Evolutionary conservation across 2,113 vertebrate species (phyloP).

Genomic region (Pipa parva): DNA sequence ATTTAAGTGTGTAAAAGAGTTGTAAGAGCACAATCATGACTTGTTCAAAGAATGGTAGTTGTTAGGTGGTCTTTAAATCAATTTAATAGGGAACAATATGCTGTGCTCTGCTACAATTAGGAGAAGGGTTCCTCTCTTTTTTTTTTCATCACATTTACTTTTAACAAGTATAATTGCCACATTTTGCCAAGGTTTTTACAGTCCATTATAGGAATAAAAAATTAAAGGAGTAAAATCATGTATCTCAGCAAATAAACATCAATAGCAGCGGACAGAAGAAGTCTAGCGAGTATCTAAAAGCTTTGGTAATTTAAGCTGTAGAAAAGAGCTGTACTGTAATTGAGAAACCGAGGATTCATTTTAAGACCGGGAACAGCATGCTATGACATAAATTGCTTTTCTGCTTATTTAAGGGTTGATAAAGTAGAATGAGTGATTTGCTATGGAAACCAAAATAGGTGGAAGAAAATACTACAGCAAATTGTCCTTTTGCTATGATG

Average conservation of each 20-base stretch:
- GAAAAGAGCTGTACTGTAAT: slow-evolving; percentile 31
- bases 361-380: slow-evolving; percentile 30
- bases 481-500: slow-evolving; percentile 16
- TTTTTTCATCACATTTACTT: slow-evolving; percentile 7
- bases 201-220: slow-evolving; percentile 16
- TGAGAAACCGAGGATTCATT: slow-evolving; percentile 35
- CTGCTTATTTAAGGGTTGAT: slow-evolving; percentile 38
- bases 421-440: slow-evolving; percentile 36
- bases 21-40: background rate
- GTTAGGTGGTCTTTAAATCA: slow-evolving; percentile 8
- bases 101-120: slow-evolving; percentile 23
- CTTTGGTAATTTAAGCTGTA: slow-evolving; percentile 34
- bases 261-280: slow-evolving; percentile 8
- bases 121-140: background rate
- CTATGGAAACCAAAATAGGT: slow-evolving; percentile 36
- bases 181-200: slow-evolving; percentile 7
- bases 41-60: background rate
- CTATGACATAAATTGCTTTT: slow-evolving; percentile 32
- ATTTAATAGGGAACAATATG: background rate
- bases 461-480: slow-evolving; percentile 29
- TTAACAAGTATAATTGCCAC: slow-evolving; percentile 26
- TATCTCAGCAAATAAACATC: slow-evolving; percentile 30
- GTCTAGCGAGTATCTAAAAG: slow-evolving; percentile 26
- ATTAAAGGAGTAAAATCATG: slow-evolving; percentile 16
- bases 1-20: background rate